These are phyloP conservation scores for Euleptes europaea DNA, from an alignment of 2,113 vertebrate species.

Conservation along the genomic window DNA sequence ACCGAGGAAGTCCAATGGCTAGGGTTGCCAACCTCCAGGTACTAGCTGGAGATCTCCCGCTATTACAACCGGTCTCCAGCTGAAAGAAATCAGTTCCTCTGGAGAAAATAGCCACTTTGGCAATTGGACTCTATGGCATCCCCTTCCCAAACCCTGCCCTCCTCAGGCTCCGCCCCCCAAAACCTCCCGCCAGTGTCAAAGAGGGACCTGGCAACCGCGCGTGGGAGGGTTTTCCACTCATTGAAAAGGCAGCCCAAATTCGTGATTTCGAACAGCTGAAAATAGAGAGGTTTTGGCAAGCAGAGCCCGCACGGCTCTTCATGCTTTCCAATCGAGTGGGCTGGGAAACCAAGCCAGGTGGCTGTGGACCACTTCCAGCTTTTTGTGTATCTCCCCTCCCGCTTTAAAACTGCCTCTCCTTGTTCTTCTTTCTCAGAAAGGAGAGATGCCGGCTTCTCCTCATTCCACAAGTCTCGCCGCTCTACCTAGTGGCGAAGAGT, in stretches of 20 bases:
- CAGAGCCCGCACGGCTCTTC: constrained; percentile 58
- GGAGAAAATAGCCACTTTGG: no score
- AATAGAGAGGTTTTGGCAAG: constrained; percentile 54
- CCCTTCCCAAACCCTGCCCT: no score
- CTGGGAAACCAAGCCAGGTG: constrained; percentile 61
- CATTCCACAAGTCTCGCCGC: neutral
- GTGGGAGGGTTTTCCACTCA: constrained; percentile 48
- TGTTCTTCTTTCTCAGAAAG: neutral
- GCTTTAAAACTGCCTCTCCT: neutral
- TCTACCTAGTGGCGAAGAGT: neutral
- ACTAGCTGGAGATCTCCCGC: no score
- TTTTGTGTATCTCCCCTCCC: neutral
- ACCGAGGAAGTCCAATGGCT: no score
- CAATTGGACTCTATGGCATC: no score
- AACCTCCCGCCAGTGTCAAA: neutral
- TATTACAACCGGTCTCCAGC: no score
- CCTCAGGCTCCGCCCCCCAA: neutral
- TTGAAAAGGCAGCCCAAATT: constrained; percentile 29
- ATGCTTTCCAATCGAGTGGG: constrained; percentile 62
- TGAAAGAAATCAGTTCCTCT: no score
- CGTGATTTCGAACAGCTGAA: constrained; percentile 65
- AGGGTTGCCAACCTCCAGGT: no score
- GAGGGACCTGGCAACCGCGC: no score
- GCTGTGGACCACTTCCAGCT: constrained; percentile 55
- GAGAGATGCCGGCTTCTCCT: accelerated